Base-by-base conservation (phyloP, 1,140 invertebrate genomes). In the Hyposmocoma kahamanoa region DNA sequence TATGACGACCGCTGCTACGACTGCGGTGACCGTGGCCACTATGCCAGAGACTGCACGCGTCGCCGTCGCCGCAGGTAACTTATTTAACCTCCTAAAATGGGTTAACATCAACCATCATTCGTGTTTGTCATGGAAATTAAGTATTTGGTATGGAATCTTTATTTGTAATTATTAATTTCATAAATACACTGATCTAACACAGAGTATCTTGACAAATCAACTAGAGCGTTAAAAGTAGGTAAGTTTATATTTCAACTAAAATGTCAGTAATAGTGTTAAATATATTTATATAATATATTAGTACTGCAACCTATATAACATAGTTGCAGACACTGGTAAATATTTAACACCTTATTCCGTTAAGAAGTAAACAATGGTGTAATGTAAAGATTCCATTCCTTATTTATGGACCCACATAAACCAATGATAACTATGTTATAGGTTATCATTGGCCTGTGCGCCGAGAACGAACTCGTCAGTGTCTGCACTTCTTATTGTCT, bases 1-100 rank as follows among this genome's bases (percentile, higher is more conserved):
- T 84, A 84, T 18, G 92, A 95, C 65, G 95, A 96, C 82, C 90
- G 93, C 45, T 97, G 96, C 80, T 97, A 97, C 79, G 96, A 97
- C 67, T 97, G 96, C 86, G 95, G 96, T 6, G 94, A 95, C 59
- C 87, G 94, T 39, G 96, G 96, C 2, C 96, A 98, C 70, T 97
- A 96, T 86, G 96, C 96, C 38, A 89, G 96, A 58, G 96, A 97
- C 75, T 97, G 96, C 71, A 90, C 90, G 19, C 88, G 91, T 53
- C 90, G 92, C 57, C 79, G 86, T 24, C 88, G 90, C 54, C 88
- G 90, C 89, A 89, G 83, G 87, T 89, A 65, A 66, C 17, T 36
- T 42, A 41, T 8, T 36, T 36, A 36, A 36, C 32, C 32, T 36
- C 1, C 15, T 13, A 36, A 36, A n/a, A n/a, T n/a, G n/a, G n/a